Conservation (phyloP, 2,888 invertebrate genomes). For the Macrophya annulata region DNA sequence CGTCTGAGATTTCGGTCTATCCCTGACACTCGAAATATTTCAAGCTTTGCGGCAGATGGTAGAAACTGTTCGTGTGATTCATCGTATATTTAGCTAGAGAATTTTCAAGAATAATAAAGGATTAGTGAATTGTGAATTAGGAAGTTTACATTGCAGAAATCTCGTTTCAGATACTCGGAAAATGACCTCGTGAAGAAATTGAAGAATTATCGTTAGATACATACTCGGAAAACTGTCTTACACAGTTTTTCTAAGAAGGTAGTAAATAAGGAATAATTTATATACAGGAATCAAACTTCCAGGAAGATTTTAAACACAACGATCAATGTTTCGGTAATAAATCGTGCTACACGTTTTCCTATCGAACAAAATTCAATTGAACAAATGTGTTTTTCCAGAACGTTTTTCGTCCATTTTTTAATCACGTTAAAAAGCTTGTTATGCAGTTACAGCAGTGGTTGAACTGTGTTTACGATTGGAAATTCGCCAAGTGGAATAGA, state of each 20-base stretch:
- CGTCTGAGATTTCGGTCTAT: constrained; percentile 1
- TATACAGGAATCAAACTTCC: background rate
- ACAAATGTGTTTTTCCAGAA: constrained; percentile 13
- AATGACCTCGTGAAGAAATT: background rate
- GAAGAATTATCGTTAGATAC: background rate
- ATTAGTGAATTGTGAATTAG: background rate
- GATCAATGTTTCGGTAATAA: background rate
- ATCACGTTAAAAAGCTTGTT: constrained; percentile 37
- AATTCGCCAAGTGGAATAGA: constrained; percentile 20
- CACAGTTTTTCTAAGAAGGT: no score
- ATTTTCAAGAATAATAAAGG: background rate
- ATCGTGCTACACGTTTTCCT: background rate
- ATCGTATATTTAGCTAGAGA: background rate
- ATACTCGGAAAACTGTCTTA: no score
- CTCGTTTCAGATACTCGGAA: background rate
- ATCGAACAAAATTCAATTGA: background rate
- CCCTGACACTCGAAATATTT: background rate
- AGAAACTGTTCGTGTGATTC: background rate
- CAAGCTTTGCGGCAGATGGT: background rate
- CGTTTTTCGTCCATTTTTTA: background rate
- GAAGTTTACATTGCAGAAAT: background rate
- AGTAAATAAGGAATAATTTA: no score
- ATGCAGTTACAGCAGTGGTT: constrained; percentile 12
- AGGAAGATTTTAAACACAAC: background rate
- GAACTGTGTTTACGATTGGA: constrained; percentile 26